phyloP scores from a whole-genome alignment of 2,797 vertebrate genomes.

The Salarias fasciatus region DNA sequence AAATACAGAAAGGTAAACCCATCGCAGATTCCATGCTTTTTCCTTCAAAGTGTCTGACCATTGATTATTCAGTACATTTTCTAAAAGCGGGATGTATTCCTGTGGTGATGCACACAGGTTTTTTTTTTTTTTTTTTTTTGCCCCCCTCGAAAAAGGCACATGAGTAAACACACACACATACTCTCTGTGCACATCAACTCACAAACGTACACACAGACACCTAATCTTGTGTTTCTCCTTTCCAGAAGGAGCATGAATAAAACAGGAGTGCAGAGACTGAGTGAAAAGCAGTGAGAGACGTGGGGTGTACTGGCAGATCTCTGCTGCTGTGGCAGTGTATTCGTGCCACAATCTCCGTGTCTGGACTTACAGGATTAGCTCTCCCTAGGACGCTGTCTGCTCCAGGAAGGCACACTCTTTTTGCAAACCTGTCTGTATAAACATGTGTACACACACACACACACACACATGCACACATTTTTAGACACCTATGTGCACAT shows the following conservation, averaged over 20 bases:
- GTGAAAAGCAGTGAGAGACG: conserved; percentile 49
- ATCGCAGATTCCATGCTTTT: conserved; percentile 11
- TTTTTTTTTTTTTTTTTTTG: conserved; percentile 14
- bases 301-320: conserved; percentile 43
- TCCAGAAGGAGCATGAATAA: conserved; percentile 77
- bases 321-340: conserved; percentile 58
- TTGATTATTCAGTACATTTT: conserved; percentile 58
- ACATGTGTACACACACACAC: neutral
- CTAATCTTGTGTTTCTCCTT: conserved; percentile 57
- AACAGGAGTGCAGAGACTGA: conserved; percentile 66
- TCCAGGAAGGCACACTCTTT: conserved; percentile 42
- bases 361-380: conserved; percentile 69
- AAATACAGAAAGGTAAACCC: conserved; percentile 20
- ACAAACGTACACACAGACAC: conserved; percentile 39
- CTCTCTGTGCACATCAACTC: conserved; percentile 23
- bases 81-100: conserved; percentile 46
- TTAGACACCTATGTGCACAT: neutral
- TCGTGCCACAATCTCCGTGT: conserved; percentile 63
- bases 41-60: conserved; percentile 38
- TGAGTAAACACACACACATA: conserved; percentile 22
- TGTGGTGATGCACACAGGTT: conserved; percentile 15
- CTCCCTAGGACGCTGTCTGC: conserved; percentile 49
- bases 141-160: conserved; percentile 8
- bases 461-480: neutral
- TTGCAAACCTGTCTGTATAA: conserved; percentile 44